Conservation (phyloP, 30 jellyfish, hydroid and myxozoan species). For the Chrysaora quinquecirrha region DNA sequence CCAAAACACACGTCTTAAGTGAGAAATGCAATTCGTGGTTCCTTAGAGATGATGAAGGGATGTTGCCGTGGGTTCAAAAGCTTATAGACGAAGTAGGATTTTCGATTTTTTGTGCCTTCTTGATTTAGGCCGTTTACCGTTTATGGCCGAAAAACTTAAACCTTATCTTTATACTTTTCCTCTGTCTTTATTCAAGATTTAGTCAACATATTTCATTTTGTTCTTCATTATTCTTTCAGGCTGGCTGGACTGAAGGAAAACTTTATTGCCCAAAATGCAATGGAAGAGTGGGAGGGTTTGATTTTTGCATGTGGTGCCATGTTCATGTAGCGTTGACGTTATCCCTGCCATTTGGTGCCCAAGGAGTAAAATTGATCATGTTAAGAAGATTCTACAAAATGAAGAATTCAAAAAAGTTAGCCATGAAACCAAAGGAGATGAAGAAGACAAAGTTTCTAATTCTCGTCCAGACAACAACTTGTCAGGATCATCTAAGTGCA, state of each 20-base stretch:
- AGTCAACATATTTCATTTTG: neutral
- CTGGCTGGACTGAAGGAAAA: constrained; percentile 97
- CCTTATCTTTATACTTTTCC: neutral
- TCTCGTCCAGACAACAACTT: neutral
- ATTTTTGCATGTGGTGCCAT: constrained; percentile 82
- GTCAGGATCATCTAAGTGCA: neutral
- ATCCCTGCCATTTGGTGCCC: constrained; percentile 95
- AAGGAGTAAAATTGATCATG: constrained; percentile 82
- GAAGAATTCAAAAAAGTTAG: neutral
- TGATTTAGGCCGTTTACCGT: too few relatives aligned
- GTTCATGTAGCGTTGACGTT: constrained; percentile 73
- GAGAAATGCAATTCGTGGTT: constrained; percentile 74
- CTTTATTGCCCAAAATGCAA: constrained; percentile 95
- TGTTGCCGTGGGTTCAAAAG: constrained; percentile 76
- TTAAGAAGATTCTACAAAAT: neutral
- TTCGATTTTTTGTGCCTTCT: too few relatives aligned
- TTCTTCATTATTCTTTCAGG: constrained; percentile 45
- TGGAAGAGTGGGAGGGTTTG: constrained; percentile 95
- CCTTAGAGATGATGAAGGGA: constrained; percentile 71
- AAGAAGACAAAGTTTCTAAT: neutral
- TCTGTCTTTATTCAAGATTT: neutral
- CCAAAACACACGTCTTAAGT: constrained; percentile 26
- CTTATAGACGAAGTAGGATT: constrained; percentile 74
- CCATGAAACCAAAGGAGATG: neutral
- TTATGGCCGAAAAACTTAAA: neutral